Base-by-base conservation (phyloP, 2,797 vertebrate genomes). In the Hydrolagus colliei region DNA sequence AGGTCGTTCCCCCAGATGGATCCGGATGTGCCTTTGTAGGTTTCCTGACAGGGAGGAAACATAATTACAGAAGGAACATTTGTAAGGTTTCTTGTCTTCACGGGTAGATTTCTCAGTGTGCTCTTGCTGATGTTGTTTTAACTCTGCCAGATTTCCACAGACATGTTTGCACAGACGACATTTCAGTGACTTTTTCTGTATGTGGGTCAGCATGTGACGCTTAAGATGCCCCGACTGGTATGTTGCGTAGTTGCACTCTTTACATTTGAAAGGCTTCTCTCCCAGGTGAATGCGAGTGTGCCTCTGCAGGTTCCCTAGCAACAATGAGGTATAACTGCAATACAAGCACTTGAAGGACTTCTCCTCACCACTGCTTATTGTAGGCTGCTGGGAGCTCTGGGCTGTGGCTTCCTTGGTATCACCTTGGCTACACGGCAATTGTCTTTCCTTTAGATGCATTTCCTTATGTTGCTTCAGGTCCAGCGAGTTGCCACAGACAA, bases 201-300 rank as follows among this genome's bases (percentile, higher is more conserved):
- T 6, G 14, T 84, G 79, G 7, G 79, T 84, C 32, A 35, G 79
- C 13, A 27, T 67, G 32, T 84, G 79, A 27, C 79, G 67, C 79
- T 71, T 84, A 41, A 84, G 79, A 9, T 84, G 79, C 32, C 79
- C 79, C 5, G 79, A 84, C 79, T 84, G 79, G n/a, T 84, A 84
- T 35, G 79, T 84, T 84, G 79, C 79, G 71, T 84, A 84, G 27
- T 68, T 65, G 9, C 79, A 84, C n/a, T 84, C 63, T 63, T 84
- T 65, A 35, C 79, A 84, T 71, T 84, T 84, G 65, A 84, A 84
- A 35, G 79, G 79, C 8, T 84, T 84, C 27, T 84, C 79, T 71
- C 79, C 79, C 10, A 84, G 79, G 35, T 84, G 79, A 71, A 84
- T 84, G 12, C 79, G 65, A n/a, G 79, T 84, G 79, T 84, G 79